Evolutionary conservation across 1,140 invertebrate species (phyloP).

Genomic region (Caerostris extrusa): DNA sequence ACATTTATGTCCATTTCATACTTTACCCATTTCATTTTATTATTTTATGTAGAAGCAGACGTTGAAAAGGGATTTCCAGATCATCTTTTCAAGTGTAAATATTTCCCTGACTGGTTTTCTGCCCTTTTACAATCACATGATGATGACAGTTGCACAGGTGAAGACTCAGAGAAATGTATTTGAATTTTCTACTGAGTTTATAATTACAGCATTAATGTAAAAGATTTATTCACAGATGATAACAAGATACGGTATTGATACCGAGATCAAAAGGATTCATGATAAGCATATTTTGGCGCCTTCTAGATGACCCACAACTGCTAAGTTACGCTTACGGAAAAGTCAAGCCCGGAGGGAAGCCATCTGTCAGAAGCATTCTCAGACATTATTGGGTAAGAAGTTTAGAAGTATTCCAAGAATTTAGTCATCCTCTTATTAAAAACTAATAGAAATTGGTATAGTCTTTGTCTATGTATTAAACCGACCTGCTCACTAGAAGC

Average conservation of each 20-base stretch:
- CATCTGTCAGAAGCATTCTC: not conserved
- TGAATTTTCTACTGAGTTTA: not conserved
- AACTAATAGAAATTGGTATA: no score
- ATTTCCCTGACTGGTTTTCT: not conserved
- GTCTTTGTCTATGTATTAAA: no score
- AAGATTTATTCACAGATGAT: not conserved
- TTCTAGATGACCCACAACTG: not conserved
- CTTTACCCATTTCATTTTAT: not conserved
- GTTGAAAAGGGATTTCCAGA: not conserved
- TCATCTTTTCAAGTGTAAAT: not conserved
- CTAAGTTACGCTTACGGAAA: not conserved
- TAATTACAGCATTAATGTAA: not conserved
- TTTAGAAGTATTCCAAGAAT: no score
- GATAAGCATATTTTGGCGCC: constrained; percentile 15
- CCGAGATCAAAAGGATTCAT: constrained; percentile 35
- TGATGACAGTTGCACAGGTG: not conserved
- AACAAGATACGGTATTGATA: not conserved
- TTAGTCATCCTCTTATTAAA: no score
- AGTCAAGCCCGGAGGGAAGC: not conserved
- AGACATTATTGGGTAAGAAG: not conserved
- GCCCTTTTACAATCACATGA: not conserved
- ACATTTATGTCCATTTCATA: not conserved
- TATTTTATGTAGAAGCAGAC: not conserved
- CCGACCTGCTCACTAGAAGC: no score
- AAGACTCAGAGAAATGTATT: not conserved